These are phyloP conservation scores for Myopa tessellatipennis DNA, from an alignment of 2,888 invertebrate species.

Conservation along the genomic window DNA sequence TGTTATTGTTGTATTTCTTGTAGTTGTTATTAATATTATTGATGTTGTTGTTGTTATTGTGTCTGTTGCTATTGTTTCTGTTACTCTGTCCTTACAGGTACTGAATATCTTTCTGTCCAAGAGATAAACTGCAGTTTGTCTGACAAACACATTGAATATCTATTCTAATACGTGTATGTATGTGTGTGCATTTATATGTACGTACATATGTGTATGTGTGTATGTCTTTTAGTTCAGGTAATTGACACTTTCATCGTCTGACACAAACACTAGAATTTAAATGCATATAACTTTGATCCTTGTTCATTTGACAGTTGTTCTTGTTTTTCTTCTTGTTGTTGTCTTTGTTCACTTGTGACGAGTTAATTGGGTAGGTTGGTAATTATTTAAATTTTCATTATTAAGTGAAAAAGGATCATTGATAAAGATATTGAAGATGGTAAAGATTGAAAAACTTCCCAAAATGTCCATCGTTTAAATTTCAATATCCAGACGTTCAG, in stretches of 20 bases:
- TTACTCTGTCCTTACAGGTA: not conserved
- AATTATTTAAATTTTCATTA: not conserved
- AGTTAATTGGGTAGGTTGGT: not conserved
- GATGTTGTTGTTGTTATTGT: not conserved
- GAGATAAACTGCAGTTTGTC: not conserved
- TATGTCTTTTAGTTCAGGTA: not conserved
- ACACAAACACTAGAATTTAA: not conserved
- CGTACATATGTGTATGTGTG: too few species aligned
- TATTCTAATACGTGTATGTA: not conserved
- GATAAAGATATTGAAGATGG: too few species aligned
- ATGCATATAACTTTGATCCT: conserved; percentile 1
- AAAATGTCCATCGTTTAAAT: too few species aligned
- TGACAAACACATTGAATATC: not conserved
- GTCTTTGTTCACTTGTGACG: too few species aligned
- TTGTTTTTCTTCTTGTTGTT: not conserved
- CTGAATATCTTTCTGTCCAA: not conserved
- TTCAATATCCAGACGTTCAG: not conserved
- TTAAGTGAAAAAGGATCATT: too few species aligned
- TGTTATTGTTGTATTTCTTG: not conserved
- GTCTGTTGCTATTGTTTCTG: not conserved
- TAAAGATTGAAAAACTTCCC: too few species aligned
- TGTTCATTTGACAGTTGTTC: not conserved
- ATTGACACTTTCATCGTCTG: conserved; percentile 20
- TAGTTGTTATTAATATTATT: not conserved
- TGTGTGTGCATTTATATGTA: not conserved